These are phyloP conservation scores for Otis tarda DNA, from an alignment of 2,113 vertebrate species.

Conservation along the genomic window DNA sequence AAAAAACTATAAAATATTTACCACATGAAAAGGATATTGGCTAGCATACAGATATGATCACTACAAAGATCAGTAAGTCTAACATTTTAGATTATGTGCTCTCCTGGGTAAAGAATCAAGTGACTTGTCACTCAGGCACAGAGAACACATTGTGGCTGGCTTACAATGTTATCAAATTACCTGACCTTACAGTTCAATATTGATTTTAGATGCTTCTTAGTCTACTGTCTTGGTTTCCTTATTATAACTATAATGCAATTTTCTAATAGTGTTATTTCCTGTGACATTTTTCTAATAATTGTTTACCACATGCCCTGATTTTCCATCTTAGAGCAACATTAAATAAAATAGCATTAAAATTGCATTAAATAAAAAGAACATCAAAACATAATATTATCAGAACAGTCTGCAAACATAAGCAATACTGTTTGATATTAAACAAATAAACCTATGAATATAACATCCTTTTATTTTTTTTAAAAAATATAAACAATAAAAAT, in stretches of 20 bases:
- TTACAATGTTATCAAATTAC: constrained; percentile 15
- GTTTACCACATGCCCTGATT: neutral
- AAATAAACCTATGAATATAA: neutral
- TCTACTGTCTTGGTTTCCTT: neutral
- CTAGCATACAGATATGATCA: neutral
- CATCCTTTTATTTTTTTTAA: neutral
- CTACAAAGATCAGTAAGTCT: neutral
- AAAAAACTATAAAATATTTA: constrained; percentile 16
- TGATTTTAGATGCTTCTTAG: constrained; percentile 36
- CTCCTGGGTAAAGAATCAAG: neutral
- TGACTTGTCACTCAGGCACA: constrained; percentile 1
- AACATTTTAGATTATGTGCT: neutral
- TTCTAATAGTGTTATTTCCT: constrained; percentile 25
- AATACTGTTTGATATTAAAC: neutral
- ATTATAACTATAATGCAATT: constrained; percentile 10
- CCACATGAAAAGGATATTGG: neutral
- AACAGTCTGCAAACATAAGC: neutral
- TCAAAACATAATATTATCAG: neutral
- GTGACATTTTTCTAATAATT: constrained; percentile 6
- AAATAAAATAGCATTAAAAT: neutral
- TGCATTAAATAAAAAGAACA: neutral
- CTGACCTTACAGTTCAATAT: constrained; percentile 11
- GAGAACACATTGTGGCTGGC: neutral
- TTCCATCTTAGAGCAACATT: neutral
- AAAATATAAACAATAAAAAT: neutral